These are phyloP conservation scores for Cydia fagiglandana DNA, from an alignment of 1,140 invertebrate genomes.

Conservation along the genomic window DNA sequence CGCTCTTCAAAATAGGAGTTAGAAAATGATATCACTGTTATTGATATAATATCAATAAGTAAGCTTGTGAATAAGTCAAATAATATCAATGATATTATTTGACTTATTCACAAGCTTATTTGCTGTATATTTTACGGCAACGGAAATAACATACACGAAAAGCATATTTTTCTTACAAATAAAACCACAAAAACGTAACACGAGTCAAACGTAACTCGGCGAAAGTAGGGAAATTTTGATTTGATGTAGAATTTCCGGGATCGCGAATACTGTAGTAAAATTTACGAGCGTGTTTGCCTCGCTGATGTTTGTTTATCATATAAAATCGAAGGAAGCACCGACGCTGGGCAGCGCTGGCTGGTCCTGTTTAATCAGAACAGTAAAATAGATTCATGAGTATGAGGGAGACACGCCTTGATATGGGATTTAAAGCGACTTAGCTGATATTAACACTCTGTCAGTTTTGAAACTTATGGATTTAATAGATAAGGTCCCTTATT, in stretches of 20 bases:
- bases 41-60: no score
- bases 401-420: background rate
- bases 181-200: conserved; percentile 30
- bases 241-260: conserved; percentile 54
- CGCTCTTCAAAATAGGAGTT: background rate
- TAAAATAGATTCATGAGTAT: background rate
- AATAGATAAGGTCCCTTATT: background rate
- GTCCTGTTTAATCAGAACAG: conserved; percentile 51
- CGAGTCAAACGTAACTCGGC: conserved; percentile 32
- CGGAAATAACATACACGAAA: conserved; percentile 28
- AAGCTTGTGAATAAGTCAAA: no score
- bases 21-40: background rate
- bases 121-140: conserved; percentile 19
- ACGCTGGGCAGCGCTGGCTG: conserved; percentile 46
- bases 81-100: background rate
- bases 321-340: conserved; percentile 55
- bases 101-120: conserved; percentile 23
- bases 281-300: conserved; percentile 69
- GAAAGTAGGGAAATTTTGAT: conserved; percentile 54
- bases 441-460: background rate
- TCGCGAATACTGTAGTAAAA: conserved; percentile 57
- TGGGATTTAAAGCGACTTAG: background rate
- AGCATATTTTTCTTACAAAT: conserved; percentile 30
- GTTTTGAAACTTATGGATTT: background rate
- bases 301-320: conserved; percentile 66